Percentiles rank a stretch among this genome's conserved stretches.
phyloP scores from a whole-genome alignment of 2,888 invertebrate species.

The Hirtodrosophila confusa region DNA sequence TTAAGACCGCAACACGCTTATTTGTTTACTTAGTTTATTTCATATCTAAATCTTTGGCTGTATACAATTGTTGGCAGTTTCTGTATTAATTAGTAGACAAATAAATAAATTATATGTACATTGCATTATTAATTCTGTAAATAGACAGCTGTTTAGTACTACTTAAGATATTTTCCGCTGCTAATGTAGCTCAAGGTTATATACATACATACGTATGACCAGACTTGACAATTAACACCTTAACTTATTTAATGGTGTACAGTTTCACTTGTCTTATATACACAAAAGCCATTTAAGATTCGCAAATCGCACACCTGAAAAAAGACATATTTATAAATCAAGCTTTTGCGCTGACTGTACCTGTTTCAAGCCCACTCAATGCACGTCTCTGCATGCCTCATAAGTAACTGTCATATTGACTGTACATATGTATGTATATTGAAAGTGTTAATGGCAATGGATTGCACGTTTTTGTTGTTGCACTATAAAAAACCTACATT shows the following conservation, averaged over 20 bases:
- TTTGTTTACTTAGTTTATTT: constrained; percentile 55
- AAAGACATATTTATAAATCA: constrained; percentile 27
- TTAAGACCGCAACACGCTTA: constrained; percentile 50
- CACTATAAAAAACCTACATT: background rate
- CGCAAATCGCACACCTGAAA: constrained; percentile 4
- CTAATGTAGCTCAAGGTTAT: constrained; percentile 24
- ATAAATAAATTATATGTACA: constrained; percentile 11
- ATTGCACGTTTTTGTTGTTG: constrained; percentile 4
- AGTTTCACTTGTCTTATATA: constrained; percentile 22
- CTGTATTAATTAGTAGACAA: constrained; percentile 11
- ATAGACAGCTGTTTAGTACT: background rate
- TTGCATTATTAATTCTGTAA: background rate
- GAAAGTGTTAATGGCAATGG: constrained; percentile 34
- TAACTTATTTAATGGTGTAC: constrained; percentile 20
- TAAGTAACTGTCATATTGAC: constrained; percentile 23
- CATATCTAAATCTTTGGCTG: constrained; percentile 28
- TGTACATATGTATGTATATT: constrained; percentile 9
- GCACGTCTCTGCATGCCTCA: constrained; percentile 21
- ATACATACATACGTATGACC: constrained; percentile 7
- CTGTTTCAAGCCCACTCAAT: constrained; percentile 17
- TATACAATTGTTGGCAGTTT: constrained; percentile 11
- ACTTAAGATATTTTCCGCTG: background rate
- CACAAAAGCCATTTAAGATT: constrained; percentile 3
- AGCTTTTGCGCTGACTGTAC: constrained; percentile 49
- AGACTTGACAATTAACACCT: constrained; percentile 35